These are phyloP conservation scores for Cynopterus sphinx DNA, from an alignment of 2,797 vertebrate species.

Conservation along the genomic window DNA sequence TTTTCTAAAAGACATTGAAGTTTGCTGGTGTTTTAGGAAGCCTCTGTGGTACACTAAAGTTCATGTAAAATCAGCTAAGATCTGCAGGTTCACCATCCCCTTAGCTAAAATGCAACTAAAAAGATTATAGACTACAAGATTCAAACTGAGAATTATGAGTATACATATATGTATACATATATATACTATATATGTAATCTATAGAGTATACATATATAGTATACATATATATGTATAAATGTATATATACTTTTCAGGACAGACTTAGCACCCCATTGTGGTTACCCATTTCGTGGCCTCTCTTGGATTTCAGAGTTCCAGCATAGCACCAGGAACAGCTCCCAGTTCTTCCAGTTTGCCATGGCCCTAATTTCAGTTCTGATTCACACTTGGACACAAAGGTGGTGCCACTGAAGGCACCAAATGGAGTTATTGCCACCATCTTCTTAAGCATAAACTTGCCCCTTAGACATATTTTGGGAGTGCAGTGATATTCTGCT, in stretches of 20 bases:
- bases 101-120: constrained; percentile 9
- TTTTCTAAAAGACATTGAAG: not conserved
- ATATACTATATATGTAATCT: not conserved
- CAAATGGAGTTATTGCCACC: not conserved
- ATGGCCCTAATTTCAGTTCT: not conserved
- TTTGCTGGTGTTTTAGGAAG: not conserved
- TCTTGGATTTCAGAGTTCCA: not conserved
- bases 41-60: not conserved
- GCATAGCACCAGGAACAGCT: not conserved
- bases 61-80: not conserved
- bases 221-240: not conserved
- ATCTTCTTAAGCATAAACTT: not conserved
- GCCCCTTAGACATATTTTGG: not conserved
- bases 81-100: not conserved
- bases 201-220: not conserved
- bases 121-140: not conserved
- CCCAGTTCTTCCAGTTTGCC: not conserved
- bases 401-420: not conserved
- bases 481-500: not conserved
- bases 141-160: not conserved
- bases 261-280: too few relatives aligned
- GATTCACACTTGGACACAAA: not conserved
- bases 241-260: not conserved
- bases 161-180: not conserved
- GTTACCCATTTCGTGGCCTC: not conserved